Evolutionary conservation across 1,140 invertebrate species (phyloP).

Genomic region (Ylistrum balloti): DNA sequence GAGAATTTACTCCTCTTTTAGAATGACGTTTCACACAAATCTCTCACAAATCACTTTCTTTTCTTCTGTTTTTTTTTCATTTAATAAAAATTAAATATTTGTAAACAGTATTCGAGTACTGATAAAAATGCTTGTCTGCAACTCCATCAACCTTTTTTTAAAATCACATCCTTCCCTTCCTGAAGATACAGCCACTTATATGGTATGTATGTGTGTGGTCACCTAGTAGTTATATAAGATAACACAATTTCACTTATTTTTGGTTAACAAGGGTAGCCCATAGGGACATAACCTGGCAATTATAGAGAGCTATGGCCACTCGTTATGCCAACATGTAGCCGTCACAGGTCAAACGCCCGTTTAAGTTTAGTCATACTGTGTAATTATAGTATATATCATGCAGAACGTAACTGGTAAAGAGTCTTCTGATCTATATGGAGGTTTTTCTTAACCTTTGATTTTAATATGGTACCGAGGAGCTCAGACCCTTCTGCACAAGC

Average conservation of each 20-base stretch:
- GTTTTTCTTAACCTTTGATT: background rate
- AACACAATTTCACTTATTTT: conserved; percentile 36
- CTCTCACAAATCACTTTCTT: too few species aligned
- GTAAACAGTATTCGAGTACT: too few species aligned
- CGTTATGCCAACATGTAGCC: background rate
- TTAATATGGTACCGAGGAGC: background rate
- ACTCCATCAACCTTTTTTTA: too few species aligned
- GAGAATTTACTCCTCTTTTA: too few species aligned
- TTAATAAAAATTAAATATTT: too few species aligned
- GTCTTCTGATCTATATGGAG: background rate
- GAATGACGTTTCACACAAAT: too few species aligned
- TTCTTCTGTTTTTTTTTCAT: too few species aligned
- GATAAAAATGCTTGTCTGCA: too few species aligned
- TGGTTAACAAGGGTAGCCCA: background rate
- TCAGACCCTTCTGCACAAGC: background rate
- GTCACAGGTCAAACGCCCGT: background rate
- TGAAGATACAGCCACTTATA: too few species aligned
- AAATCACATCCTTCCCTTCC: too few species aligned
- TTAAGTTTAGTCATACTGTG: background rate
- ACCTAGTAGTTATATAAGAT: background rate
- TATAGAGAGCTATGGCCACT: background rate
- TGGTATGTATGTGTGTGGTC: conserved; percentile 10
- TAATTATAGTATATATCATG: conserved; percentile 36
- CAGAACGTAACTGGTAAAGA: background rate
- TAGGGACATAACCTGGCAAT: background rate